phyloP scores from a whole-genome alignment of 1,140 invertebrate genomes.

The Pseudomyrmex cubaensis region DNA sequence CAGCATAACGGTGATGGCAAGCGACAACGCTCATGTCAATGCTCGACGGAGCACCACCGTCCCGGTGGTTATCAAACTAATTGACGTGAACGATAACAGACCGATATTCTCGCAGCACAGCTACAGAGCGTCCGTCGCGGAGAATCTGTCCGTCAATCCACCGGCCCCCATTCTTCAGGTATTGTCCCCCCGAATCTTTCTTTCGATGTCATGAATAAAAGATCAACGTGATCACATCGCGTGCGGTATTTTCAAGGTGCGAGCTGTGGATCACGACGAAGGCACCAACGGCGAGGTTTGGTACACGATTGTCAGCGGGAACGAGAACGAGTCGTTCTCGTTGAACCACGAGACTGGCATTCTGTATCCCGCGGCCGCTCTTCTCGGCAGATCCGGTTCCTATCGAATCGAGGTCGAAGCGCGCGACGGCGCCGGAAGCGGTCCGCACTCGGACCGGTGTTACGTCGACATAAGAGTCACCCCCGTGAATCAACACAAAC shows the following conservation, averaged over 20 bases:
- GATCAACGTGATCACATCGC: neutral
- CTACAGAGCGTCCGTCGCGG: conserved; percentile 92
- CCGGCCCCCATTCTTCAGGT: conserved; percentile 92
- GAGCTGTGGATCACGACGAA: conserved; percentile 92
- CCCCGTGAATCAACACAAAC: conserved; percentile 94
- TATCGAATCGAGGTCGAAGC: conserved; percentile 91
- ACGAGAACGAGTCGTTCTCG: conserved; percentile 89
- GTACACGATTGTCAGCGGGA: conserved; percentile 91
- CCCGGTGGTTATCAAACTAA: conserved; percentile 91
- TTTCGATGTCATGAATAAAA: neutral
- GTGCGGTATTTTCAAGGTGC: conserved; percentile 78
- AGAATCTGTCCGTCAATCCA: conserved; percentile 92
- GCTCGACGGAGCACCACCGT: conserved; percentile 89
- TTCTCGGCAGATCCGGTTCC: conserved; percentile 87
- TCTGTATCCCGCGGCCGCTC: conserved; percentile 90
- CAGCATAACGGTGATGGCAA: conserved; percentile 91
- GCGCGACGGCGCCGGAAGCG: conserved; percentile 89
- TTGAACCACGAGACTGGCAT: conserved; percentile 91
- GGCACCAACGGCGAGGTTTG: conserved; percentile 90
- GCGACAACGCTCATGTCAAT: conserved; percentile 90
- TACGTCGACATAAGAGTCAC: conserved; percentile 91
- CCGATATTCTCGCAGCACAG: conserved; percentile 91
- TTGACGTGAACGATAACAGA: conserved; percentile 94
- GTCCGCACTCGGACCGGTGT: conserved; percentile 88
- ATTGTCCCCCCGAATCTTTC: neutral